Evolutionary conservation across 2,888 invertebrate genomes (phyloP).

Genomic region (Caenorhabditis virilis): DNA sequence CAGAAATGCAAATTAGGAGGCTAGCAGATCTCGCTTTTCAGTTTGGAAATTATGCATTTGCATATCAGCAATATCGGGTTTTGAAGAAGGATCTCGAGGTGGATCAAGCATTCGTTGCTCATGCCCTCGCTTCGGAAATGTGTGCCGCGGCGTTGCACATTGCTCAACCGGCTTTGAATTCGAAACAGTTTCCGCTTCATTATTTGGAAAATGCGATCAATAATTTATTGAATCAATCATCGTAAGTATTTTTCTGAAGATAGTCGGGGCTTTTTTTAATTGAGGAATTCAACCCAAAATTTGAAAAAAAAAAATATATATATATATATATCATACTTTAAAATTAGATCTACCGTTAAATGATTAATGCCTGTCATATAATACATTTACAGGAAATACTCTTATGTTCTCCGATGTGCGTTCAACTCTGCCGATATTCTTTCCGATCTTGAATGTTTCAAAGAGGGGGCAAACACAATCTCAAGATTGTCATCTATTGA

Average conservation of each 20-base stretch:
- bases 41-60: slow-evolving; percentile 73
- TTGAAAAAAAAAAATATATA: no score
- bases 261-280: neutral
- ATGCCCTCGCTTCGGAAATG: slow-evolving; percentile 81
- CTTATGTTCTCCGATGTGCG: slow-evolving; percentile 32
- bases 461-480: slow-evolving; percentile 79
- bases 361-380: neutral
- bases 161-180: slow-evolving; percentile 76
- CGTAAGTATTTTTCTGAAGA: slow-evolving; percentile 11
- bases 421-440: slow-evolving; percentile 70
- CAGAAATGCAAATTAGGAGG: slow-evolving; percentile 88
- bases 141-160: slow-evolving; percentile 53
- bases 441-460: slow-evolving; percentile 79
- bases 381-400: slow-evolving; percentile 10
- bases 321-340: no score
- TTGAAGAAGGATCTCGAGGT: slow-evolving; percentile 94
- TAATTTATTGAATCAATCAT: slow-evolving; percentile 15
- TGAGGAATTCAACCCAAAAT: no score
- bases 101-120: slow-evolving; percentile 93
- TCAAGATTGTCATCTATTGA: slow-evolving; percentile 72
- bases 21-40: slow-evolving; percentile 94
- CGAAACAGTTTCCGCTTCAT: slow-evolving; percentile 72
- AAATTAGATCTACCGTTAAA: no score
- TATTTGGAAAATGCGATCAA: slow-evolving; percentile 89
- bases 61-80: slow-evolving; percentile 82